phyloP scores from a whole-genome alignment of 2,113 vertebrate species.

The Psophia crepitans region DNA sequence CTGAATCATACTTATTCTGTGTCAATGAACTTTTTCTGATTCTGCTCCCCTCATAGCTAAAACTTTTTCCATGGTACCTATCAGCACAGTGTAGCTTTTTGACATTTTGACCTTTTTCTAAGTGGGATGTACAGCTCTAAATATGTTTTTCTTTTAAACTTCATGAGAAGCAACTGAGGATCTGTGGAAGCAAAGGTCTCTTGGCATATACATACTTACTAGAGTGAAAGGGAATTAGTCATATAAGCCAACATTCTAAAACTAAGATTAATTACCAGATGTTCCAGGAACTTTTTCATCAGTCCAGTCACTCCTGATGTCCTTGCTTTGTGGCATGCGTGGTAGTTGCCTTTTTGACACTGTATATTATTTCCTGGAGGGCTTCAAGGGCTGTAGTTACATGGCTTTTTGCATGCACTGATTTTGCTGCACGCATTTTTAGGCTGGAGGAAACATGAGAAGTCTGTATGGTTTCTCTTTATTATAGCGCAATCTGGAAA shows the following conservation, averaged over 20 bases:
- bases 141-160: not conserved
- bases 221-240: not conserved
- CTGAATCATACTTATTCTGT: not conserved
- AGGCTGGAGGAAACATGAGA: not conserved
- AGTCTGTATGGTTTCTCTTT: not conserved
- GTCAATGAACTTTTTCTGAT: not conserved
- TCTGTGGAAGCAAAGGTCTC: not conserved
- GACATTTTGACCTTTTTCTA: not conserved
- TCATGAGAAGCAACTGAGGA: not conserved
- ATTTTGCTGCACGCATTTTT: not conserved
- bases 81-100: not conserved
- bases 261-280: slow-evolving; percentile 30
- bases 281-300: slow-evolving; percentile 30
- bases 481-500: not conserved
- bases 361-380: not conserved
- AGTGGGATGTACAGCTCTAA: not conserved
- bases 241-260: not conserved
- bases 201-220: not conserved
- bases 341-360: not conserved
- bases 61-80: not conserved
- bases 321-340: not conserved
- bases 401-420: not conserved
- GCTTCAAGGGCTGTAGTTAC: not conserved
- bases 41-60: not conserved
- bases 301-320: not conserved